Evolutionary conservation across 2,797 vertebrate species (phyloP).

Genomic region (Bucorvus abyssinicus): DNA sequence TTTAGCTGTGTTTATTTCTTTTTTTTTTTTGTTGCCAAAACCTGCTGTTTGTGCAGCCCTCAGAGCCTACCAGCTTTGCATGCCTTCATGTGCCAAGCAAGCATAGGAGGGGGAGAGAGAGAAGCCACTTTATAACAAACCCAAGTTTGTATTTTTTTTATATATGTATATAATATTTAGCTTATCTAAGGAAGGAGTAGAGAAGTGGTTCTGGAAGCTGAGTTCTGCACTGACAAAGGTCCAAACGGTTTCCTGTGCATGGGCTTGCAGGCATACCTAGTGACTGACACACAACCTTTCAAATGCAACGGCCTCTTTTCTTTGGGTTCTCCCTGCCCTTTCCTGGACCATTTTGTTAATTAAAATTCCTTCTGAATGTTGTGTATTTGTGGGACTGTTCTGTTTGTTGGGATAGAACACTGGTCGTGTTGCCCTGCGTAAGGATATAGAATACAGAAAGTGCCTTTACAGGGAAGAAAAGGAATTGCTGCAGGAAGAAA

Average conservation of each 20-base stretch:
- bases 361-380: constrained; percentile 79
- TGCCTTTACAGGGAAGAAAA: constrained; percentile 48
- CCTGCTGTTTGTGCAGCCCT: constrained; percentile 75
- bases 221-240: constrained; percentile 56
- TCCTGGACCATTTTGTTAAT: constrained; percentile 77
- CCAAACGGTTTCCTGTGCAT: constrained; percentile 57
- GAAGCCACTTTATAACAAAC: constrained; percentile 57
- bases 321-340: constrained; percentile 35
- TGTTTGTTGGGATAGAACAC: constrained; percentile 46
- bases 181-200: constrained; percentile 19
- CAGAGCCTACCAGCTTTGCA: constrained; percentile 87
- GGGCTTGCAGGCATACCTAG: constrained; percentile 47
- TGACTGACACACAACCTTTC: constrained; percentile 48
- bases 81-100: constrained; percentile 92
- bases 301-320: constrained; percentile 6
- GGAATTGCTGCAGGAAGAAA: background rate
- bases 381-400: constrained; percentile 69
- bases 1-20: constrained; percentile 68
- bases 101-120: constrained; percentile 56
- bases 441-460: constrained; percentile 45
- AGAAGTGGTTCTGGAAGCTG: constrained; percentile 23
- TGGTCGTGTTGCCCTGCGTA: background rate
- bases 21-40: constrained; percentile 76
- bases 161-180: constrained; percentile 36
- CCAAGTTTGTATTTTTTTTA: constrained; percentile 43